Base-by-base conservation (phyloP, 1,140 invertebrate species). In the Coelopa frigida region DNA sequence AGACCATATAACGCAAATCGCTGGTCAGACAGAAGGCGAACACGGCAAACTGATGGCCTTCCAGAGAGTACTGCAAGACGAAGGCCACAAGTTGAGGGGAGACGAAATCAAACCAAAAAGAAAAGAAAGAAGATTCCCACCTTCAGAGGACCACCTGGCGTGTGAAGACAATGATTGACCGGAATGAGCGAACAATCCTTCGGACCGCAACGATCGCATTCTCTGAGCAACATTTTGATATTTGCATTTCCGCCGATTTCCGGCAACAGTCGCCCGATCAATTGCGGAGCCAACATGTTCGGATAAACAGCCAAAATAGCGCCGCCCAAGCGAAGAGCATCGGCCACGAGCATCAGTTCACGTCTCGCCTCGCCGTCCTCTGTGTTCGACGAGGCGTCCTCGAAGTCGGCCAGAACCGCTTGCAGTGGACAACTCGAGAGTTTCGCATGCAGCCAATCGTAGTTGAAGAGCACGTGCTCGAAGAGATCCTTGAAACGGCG, bases 41-140 rank as follows among this genome's bases (percentile, higher is more conserved):
- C 0, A 97, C 92, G 0, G 94, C 94, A 71, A 98, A 98, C 58
- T 94, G 91, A 74, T 98, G 94, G 3, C 93, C 94, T 75, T 98
- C 95, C 29, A 98, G 68, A 1, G 94, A 98, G 63, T 96, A 98
- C 83, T 91, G 70, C 15, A 75, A 72, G 48, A 14, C 50, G 51
- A 37, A 32, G 12, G 11, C n/a, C 24, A 22, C 18, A 44, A 40
- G 7, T 10, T 20, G 20, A 5, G n/a, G n/a, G n/a, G n/a, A n/a
- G n/a, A n/a, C n/a, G n/a, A n/a, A n/a, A n/a, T n/a, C n/a, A n/a
- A n/a, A n/a, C 8, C 8, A 29, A 29, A 8, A 37, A 37, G 35
- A 18, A 37, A 7, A 14, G 14, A 11, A 8, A 37, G n/a, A n/a
- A n/a, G n/a, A n/a, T n/a, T 3, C 15, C 50, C 68, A 89, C 87